phyloP scores from a whole-genome alignment of 2,888 invertebrate species.

The Meloe dianella region DNA sequence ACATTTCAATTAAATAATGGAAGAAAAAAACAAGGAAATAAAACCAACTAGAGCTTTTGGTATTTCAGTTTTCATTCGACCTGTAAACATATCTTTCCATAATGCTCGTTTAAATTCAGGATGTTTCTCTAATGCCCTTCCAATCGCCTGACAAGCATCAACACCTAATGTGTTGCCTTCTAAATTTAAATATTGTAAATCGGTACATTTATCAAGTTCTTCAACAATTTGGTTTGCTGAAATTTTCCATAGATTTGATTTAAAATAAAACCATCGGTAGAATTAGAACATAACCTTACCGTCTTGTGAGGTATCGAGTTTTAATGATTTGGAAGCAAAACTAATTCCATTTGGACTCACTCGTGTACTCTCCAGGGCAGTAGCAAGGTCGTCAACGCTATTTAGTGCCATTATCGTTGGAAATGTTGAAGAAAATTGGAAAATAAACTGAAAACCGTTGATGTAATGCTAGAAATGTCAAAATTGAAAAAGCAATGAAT shows the following conservation, averaged over 20 bases:
- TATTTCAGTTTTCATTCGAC: slow-evolving; percentile 93
- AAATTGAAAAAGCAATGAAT: not conserved
- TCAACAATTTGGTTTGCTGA: slow-evolving; percentile 76
- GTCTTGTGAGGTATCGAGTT: slow-evolving; percentile 78
- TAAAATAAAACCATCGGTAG: not conserved
- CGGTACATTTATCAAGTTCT: slow-evolving; percentile 73
- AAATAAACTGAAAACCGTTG: not conserved
- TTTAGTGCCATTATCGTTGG: slow-evolving; percentile 32
- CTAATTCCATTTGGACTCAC: slow-evolving; percentile 70
- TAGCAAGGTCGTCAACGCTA: slow-evolving; percentile 64
- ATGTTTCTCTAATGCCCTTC: slow-evolving; percentile 77
- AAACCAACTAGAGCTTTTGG: slow-evolving; percentile 80
- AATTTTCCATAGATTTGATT: slow-evolving; percentile 32
- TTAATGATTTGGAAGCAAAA: slow-evolving; percentile 80
- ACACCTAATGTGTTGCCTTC: slow-evolving; percentile 95
- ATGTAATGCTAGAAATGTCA: not conserved
- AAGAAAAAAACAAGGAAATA: not conserved
- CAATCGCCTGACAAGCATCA: slow-evolving; percentile 84
- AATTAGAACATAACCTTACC: slow-evolving; percentile 64
- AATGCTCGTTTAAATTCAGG: slow-evolving; percentile 81
- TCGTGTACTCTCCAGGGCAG: slow-evolving; percentile 60
- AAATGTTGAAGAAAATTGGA: not conserved
- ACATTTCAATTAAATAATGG: not conserved
- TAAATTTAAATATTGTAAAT: slow-evolving; percentile 77
- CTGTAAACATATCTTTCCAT: slow-evolving; percentile 98